Evolutionary conservation across 2,797 vertebrate species (phyloP).

Genomic region (Mycteria americana): DNA sequence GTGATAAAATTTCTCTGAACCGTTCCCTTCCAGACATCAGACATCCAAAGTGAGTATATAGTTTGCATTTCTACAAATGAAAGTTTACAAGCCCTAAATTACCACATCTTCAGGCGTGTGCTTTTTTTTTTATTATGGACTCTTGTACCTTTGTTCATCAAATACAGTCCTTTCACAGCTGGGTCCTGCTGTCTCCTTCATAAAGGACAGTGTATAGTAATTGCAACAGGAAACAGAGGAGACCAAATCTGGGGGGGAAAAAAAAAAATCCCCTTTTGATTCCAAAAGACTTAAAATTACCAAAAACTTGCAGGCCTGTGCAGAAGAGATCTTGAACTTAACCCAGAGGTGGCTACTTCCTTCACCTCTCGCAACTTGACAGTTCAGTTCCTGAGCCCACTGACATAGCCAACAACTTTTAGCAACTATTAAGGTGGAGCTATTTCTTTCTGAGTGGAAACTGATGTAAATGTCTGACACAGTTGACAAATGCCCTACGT

Average conservation of each 20-base stretch:
- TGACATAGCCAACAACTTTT: background rate
- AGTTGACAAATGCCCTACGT: background rate
- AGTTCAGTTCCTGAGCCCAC: background rate
- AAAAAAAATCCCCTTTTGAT: rapidly evolving
- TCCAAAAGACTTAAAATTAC: background rate
- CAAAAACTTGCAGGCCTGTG: background rate
- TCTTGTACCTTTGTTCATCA: background rate
- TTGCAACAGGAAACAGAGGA: background rate
- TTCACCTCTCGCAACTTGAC: background rate
- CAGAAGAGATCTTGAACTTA: background rate
- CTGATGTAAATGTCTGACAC: background rate
- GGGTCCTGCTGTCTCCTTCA: background rate
- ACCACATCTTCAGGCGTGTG: background rate
- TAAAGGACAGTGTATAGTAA: background rate
- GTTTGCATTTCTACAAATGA: background rate
- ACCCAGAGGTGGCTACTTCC: background rate
- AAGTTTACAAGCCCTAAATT: background rate
- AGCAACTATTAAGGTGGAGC: background rate
- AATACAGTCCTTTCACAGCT: background rate
- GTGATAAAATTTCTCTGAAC: conserved; percentile 93
- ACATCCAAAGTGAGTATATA: conserved; percentile 87
- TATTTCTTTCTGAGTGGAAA: background rate
- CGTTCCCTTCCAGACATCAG: conserved; percentile 94
- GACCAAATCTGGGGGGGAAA: background rate
- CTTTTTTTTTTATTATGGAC: background rate